A percentile compares a stretch with the other conserved stretches of the same genome.
These are phyloP conservation scores for Chiloscyllium punctatum DNA, from an alignment of 2,797 vertebrate species.

Conservation along the genomic window DNA sequence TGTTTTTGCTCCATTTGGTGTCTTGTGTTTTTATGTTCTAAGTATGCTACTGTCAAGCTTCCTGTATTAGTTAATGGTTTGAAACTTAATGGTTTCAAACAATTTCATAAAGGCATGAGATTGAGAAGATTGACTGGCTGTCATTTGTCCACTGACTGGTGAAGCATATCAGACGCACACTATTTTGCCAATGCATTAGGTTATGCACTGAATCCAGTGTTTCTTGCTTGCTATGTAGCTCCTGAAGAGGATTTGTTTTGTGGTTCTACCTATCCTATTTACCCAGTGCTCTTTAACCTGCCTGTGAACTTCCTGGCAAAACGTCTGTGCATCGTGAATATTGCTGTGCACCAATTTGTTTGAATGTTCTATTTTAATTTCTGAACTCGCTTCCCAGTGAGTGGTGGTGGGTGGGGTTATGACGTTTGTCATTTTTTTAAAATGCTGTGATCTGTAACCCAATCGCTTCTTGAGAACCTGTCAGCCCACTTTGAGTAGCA, in stretches of 20 bases:
- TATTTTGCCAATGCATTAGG: not conserved
- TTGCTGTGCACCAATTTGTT: not conserved
- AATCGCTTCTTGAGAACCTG: not conserved
- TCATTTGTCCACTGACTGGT: not conserved
- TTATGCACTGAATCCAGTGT: not conserved
- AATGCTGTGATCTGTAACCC: not conserved
- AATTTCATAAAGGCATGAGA: not conserved
- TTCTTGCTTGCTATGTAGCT: not conserved
- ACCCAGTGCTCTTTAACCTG: not conserved
- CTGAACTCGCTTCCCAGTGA: not conserved
- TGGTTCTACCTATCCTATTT: not conserved
- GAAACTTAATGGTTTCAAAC: not conserved
- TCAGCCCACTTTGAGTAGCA: not conserved
- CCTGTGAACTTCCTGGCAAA: too few relatives aligned
- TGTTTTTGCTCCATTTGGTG: too few relatives aligned
- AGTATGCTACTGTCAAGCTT: not conserved
- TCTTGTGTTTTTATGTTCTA: not conserved
- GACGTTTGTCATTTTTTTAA: not conserved
- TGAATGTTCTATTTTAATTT: not conserved
- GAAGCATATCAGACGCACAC: not conserved
- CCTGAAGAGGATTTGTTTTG: not conserved
- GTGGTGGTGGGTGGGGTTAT: not conserved
- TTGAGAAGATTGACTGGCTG: not conserved
- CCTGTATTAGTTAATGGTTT: not conserved
- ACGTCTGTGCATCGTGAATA: not conserved